Percentiles rank a stretch among this genome's conserved stretches.
Evolutionary conservation across 1,140 invertebrate genomes (phyloP).

Genomic region (Rhopalosiphum maidis): DNA sequence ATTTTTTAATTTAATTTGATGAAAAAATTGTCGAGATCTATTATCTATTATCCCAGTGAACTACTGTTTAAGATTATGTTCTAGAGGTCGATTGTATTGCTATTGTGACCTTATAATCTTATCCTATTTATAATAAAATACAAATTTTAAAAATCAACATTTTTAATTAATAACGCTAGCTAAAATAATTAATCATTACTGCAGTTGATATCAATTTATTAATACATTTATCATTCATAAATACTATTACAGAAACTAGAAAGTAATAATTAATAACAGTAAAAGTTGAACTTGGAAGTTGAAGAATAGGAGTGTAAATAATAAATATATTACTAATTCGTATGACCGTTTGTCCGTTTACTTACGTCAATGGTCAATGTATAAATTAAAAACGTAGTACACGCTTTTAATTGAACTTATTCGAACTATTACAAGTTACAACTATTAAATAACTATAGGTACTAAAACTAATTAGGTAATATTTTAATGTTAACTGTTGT

Average conservation of each 20-base stretch:
- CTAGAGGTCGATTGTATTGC: background rate
- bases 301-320: background rate
- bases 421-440: background rate
- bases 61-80: background rate
- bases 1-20: background rate
- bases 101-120: background rate
- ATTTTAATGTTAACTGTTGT: too few relatives aligned
- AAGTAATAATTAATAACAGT: background rate
- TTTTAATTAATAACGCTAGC: background rate
- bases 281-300: background rate
- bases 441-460: background rate
- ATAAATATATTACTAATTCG: background rate
- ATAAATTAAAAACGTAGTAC: background rate
- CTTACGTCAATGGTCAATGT: background rate
- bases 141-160: constrained; percentile 8
- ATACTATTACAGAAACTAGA: background rate
- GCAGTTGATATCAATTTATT: background rate
- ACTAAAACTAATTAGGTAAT: too few relatives aligned
- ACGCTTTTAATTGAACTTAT: background rate
- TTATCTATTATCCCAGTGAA: background rate
- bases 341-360: background rate
- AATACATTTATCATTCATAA: background rate
- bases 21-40: background rate
- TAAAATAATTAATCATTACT: background rate
- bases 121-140: background rate